Evolutionary conservation across 2,113 vertebrate genomes (phyloP), one percentile per base, ranked within the genome.

Genomic region (Atractosteus spatula): DNA sequence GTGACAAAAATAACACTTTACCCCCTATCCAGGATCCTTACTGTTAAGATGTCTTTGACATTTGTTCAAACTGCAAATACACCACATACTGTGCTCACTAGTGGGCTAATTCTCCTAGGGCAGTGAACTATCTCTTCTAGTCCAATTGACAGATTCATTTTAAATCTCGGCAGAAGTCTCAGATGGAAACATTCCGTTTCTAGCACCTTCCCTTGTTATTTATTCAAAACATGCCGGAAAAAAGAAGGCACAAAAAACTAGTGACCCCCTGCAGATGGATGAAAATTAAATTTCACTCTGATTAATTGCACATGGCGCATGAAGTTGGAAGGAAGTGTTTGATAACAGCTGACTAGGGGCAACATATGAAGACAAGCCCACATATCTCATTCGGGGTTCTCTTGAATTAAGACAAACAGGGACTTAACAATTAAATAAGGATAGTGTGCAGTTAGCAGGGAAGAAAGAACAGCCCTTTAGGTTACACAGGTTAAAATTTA

Each of bases 131-230:
- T 56, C 67, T 55, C 67, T 69, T 51, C n/a, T 51, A 41, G 54
- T 51, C 67, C 67, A 76, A 68, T 44, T 62, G 54, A 81, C 74
- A 71, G 41, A 68, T 74, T 76, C 42, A 74, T 74, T 76, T 80
- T 70, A 41, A 78, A 70, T 47, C 67, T 16, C 44, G 17, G 63
- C 55, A 73, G 68, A 64, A 68, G 70, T 75, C 75, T 71, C 65
- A 64, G 69, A 66, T 72, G 72, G 69, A 43, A 70, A 72, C 64
- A 70, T 71, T 41, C 65, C n/a, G 56, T 75, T 68, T 64, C 12
- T 42, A 70, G 62, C 59, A 42, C 44, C 44, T 16, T 64, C 43
- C 14, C 13, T 8, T 45, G 41, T 57, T 62, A 66, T 71, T 70
- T 71, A 73, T 77, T 74, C 59, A 47, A 41, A 56, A 7, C 41